These are phyloP conservation scores for Odocoileus hemionus DNA, from an alignment of 2,113 vertebrate species.

Conservation along the genomic window DNA sequence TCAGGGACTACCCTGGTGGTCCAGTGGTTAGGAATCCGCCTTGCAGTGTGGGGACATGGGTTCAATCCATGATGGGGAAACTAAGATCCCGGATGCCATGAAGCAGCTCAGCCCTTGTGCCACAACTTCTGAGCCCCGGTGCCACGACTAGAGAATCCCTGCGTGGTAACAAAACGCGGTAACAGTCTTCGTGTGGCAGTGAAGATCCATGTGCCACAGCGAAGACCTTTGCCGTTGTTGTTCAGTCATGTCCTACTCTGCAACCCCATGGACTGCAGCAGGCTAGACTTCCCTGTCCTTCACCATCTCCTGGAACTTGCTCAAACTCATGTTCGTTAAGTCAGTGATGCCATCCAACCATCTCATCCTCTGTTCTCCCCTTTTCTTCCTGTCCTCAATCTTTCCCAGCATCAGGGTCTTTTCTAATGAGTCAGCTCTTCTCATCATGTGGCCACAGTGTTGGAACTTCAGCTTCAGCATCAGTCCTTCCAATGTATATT, in stretches of 20 bases:
- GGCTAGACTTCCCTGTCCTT: background rate
- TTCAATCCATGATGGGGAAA: background rate
- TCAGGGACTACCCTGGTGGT: background rate
- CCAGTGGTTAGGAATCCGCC: background rate
- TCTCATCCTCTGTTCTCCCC: background rate
- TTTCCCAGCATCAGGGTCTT: background rate
- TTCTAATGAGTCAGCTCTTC: background rate
- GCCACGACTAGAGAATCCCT: background rate
- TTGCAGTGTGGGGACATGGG: background rate
- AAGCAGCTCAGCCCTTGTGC: background rate
- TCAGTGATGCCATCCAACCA: background rate
- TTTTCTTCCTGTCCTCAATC: background rate
- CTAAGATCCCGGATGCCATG: background rate
- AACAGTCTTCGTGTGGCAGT: background rate
- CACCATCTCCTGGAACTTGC: background rate
- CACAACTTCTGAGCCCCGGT: background rate
- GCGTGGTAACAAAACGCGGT: fast-evolving
- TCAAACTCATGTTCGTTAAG: background rate
- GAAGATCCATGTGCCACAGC: background rate
- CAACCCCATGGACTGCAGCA: background rate
- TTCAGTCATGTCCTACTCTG: background rate
- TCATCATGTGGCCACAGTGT: background rate
- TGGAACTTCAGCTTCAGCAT: background rate
- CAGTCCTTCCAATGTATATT: background rate
- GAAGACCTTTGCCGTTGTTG: background rate